A percentile compares a stretch with the other conserved stretches of the same genome.
Conservation (phyloP, 2,113 vertebrate species). For the Parotia lawesii region DNA sequence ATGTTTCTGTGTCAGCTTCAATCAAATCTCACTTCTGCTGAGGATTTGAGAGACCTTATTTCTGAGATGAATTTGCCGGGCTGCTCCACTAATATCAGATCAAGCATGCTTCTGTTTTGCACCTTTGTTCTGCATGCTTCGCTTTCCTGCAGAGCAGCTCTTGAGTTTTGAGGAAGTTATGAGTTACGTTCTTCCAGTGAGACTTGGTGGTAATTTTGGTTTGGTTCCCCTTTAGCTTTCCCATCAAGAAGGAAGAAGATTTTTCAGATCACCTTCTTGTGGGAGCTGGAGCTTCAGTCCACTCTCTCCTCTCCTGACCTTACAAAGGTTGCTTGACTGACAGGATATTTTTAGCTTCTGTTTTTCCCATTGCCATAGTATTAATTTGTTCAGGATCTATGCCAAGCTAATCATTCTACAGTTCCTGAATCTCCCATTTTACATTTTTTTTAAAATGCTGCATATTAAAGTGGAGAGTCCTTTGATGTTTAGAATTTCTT, state of each 20-base stretch:
- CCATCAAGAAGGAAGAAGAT: not conserved
- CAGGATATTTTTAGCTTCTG: conserved; percentile 42
- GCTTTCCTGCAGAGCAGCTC: not conserved
- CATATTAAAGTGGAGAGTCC: not conserved
- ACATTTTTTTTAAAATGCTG: conserved; percentile 11
- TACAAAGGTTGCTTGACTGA: not conserved
- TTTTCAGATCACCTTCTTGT: not conserved
- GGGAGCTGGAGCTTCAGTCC: not conserved
- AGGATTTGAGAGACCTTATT: not conserved
- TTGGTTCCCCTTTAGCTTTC: not conserved
- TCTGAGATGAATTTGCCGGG: not conserved
- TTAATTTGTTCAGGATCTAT: not conserved
- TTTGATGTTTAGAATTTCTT: conserved; percentile 43
- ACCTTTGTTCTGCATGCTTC: not conserved
- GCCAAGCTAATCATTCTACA: conserved; percentile 8
- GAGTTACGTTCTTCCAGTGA: not conserved
- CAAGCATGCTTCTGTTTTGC: not conserved
- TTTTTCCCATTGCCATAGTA: conserved; percentile 26
- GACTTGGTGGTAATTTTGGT: not conserved
- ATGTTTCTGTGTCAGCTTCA: not conserved
- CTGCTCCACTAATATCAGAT: not conserved
- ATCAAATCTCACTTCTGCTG: not conserved
- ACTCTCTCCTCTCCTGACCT: conserved; percentile 1
- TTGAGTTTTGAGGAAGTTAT: not conserved
- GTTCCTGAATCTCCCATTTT: conserved; percentile 35